Evolutionary conservation across 2,888 invertebrate genomes (phyloP).

Genomic region (Apamea anceps): DNA sequence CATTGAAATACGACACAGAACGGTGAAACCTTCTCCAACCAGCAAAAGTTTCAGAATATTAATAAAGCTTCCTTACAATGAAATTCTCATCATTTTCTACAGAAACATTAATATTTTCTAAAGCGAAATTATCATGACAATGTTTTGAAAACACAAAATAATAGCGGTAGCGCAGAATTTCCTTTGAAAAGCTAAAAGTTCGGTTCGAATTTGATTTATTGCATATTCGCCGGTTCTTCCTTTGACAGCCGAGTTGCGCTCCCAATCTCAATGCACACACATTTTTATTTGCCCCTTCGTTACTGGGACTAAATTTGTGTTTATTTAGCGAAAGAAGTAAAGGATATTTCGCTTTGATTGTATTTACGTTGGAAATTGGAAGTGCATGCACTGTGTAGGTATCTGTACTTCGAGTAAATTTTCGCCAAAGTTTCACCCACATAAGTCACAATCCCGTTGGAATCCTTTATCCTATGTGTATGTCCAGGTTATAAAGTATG

Average conservation of each 20-base stretch:
- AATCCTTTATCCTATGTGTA: neutral
- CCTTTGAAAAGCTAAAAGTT: slow-evolving; percentile 66
- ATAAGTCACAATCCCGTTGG: neutral
- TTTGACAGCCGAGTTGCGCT: slow-evolving; percentile 66
- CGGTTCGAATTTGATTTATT: slow-evolving; percentile 71
- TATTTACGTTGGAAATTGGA: slow-evolving; percentile 26
- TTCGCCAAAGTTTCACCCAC: neutral
- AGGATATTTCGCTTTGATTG: slow-evolving; percentile 32
- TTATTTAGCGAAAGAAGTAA: slow-evolving; percentile 46
- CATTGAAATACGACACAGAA: neutral
- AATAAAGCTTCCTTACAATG: neutral
- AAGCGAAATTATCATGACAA: slow-evolving; percentile 48
- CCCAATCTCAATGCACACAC: slow-evolving; percentile 64
- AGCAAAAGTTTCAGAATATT: neutral
- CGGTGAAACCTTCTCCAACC: neutral
- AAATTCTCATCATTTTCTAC: slow-evolving; percentile 15
- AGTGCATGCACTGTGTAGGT: slow-evolving; percentile 1
- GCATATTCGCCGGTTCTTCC: slow-evolving; percentile 63
- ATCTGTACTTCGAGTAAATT: neutral
- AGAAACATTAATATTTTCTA: slow-evolving; percentile 44
- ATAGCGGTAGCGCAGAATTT: slow-evolving; percentile 54
- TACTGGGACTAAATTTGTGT: slow-evolving; percentile 54
- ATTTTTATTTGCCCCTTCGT: slow-evolving; percentile 68
- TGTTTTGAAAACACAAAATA: slow-evolving; percentile 57
- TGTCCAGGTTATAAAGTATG: neutral